Evolutionary conservation across 92 coral and sea anemone genomes (phyloP).

Genomic region (Scolanthus callimorphus): DNA sequence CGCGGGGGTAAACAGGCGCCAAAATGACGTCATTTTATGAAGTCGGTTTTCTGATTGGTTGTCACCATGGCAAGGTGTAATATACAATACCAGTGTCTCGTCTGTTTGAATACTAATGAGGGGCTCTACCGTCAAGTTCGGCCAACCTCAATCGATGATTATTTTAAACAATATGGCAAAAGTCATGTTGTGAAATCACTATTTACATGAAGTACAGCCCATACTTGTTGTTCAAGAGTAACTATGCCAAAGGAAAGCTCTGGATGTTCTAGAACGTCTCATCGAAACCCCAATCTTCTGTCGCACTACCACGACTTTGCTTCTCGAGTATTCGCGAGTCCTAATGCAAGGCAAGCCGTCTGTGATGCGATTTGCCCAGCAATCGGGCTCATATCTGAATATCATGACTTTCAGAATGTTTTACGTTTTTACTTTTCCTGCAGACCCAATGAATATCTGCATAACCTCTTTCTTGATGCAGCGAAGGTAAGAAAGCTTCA

Average conservation of each 20-base stretch:
- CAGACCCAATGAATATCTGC: constrained; percentile 67
- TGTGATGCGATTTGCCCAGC: no score
- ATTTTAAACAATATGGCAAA: background rate
- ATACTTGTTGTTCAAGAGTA: constrained; percentile 18
- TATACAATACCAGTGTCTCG: background rate
- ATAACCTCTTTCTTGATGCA: constrained; percentile 62
- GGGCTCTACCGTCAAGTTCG: background rate
- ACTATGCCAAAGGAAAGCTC: background rate
- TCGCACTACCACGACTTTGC: constrained; percentile 73
- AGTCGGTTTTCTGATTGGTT: constrained; percentile 54
- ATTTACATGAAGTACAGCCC: background rate
- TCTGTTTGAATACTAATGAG: constrained; percentile 2
- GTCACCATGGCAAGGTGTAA: constrained; percentile 61
- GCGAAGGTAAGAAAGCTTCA: constrained; percentile 47
- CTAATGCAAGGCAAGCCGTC: no score
- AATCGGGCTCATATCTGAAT: no score
- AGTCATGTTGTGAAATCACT: constrained; percentile 1
- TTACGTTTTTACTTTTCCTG: no score
- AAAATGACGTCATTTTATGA: constrained; percentile 15
- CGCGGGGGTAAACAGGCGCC: no score
- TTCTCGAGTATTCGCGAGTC: constrained; percentile 48
- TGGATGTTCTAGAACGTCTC: constrained; percentile 5
- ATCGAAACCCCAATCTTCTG: constrained; percentile 46
- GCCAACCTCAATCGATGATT: background rate
- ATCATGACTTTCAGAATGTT: no score